Conservation (phyloP, 1,140 invertebrate genomes). For the Samia ricini region DNA sequence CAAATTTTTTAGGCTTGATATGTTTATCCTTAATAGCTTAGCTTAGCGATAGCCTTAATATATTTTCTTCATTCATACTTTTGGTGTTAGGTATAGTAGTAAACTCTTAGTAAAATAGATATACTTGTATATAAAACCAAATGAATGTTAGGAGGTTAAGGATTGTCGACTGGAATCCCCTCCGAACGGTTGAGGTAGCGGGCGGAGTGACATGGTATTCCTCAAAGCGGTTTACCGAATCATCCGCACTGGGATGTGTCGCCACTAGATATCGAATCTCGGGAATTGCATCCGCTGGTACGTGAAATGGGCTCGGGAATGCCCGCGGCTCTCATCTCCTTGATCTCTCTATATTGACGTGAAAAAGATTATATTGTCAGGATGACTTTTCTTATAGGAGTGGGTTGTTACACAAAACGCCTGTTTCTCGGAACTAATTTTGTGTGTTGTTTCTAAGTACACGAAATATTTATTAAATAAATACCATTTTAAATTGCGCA, state of each 20-base stretch:
- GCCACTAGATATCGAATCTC: constrained; percentile 12
- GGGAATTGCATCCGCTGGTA: constrained; percentile 25
- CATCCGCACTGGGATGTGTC: constrained; percentile 10
- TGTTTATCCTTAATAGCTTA: too few species aligned
- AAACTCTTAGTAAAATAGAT: too few species aligned
- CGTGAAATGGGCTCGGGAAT: constrained; percentile 19
- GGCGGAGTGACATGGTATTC: constrained; percentile 4
- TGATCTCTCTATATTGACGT: not conserved
- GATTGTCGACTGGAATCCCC: not conserved
- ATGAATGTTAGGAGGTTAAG: too few species aligned
- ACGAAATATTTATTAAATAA: too few species aligned
- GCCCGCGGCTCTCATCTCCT: constrained; percentile 2
- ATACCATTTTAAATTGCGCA: too few species aligned
- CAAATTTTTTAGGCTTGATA: too few species aligned
- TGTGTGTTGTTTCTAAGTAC: too few species aligned
- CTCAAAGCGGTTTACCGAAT: constrained; percentile 14
- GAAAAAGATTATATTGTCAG: not conserved
- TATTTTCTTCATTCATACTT: too few species aligned
- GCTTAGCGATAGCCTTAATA: too few species aligned
- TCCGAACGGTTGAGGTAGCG: not conserved
- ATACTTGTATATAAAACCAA: not conserved
- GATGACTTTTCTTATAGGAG: not conserved
- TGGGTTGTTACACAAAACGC: too few species aligned
- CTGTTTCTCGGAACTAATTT: too few species aligned
- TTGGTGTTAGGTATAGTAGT: too few species aligned